Base-by-base conservation (phyloP, 2,797 vertebrate genomes). In the Percopsis omiscomaycus region DNA sequence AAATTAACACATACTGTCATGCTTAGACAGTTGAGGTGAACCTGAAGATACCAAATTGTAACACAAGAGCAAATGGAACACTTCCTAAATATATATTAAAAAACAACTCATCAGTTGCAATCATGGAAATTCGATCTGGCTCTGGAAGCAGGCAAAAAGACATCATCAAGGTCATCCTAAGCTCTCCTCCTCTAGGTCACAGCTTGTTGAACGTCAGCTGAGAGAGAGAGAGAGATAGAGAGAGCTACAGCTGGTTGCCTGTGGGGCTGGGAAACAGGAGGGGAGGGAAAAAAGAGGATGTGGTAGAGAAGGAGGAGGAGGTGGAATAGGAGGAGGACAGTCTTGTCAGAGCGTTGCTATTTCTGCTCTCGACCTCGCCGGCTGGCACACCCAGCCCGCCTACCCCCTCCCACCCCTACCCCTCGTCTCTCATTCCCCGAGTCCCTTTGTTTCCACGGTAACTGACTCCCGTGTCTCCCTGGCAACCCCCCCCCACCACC, bases 381-480 rank as follows among this genome's bases (percentile, higher is more conserved):
- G 77, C 79, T 86, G 86, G 88, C 86, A 89, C 87, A 89, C 89
- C 87, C 89, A 78, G 80, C 85, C 83, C 85, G 77, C 78, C 83
- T 46, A 5, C 59, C 27, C 14, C 84, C 69, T 79, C 81, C 56
- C 10, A 6, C 3, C 51, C 16, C 61, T 15, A 28, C 61, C 71
- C 55, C 71, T 71, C 72, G 77, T 81, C 68, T 65, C 77, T 82
- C 79, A 84, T 83, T 84, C 64, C 79, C 80, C 44, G 84, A 85
- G 89, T 91, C 81, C 82, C 70, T 82, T 83, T 83, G 90, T 90
- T 91, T 93, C 95, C 91, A 94, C 63, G 88, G 93, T 91, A 97
- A 96, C 94, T 61, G 22, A 89, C 78, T 92, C 86, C 88, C 82
- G 79, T 77, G 68, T 89, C 91, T 90, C 91, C 91, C 73, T 89